Conservation (phyloP, 2,888 invertebrate species). For the Athalia cordata region DNA sequence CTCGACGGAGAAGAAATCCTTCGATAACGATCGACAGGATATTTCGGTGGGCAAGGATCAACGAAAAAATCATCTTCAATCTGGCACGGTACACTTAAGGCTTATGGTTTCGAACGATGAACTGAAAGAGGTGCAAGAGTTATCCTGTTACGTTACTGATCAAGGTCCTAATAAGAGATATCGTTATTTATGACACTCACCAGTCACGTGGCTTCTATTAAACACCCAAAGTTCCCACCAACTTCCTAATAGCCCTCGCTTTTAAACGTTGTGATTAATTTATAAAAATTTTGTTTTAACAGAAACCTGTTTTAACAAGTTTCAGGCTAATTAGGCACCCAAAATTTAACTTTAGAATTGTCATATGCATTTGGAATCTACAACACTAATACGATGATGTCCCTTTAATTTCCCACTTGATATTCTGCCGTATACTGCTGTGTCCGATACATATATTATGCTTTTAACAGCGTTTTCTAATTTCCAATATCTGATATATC, state of each 20-base stretch:
- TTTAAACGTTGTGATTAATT: no score
- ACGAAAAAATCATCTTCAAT: conserved; percentile 5
- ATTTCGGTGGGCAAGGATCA: not conserved
- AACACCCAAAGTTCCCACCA: not conserved
- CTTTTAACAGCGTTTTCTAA: not conserved
- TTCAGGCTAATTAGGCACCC: no score
- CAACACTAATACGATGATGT: no score
- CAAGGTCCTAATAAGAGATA: conserved; percentile 60
- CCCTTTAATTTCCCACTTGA: no score
- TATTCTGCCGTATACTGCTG: no score
- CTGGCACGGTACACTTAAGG: conserved; percentile 66
- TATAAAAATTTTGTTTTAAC: no score
- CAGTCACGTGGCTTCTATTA: not conserved
- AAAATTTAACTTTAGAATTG: no score
- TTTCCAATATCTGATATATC: conserved; percentile 11
- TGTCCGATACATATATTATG: no score
- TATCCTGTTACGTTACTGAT: conserved; percentile 68
- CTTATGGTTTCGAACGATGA: conserved; percentile 62
- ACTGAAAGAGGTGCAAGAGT: conserved; percentile 67
- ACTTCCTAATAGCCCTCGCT: no score
- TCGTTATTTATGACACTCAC: not conserved
- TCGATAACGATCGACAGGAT: not conserved
- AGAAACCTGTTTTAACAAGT: no score
- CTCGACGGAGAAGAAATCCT: conserved; percentile 38
- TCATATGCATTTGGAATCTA: no score